These are phyloP conservation scores for Euwallacea similis DNA, from an alignment of 1,140 invertebrate species.

Conservation along the genomic window DNA sequence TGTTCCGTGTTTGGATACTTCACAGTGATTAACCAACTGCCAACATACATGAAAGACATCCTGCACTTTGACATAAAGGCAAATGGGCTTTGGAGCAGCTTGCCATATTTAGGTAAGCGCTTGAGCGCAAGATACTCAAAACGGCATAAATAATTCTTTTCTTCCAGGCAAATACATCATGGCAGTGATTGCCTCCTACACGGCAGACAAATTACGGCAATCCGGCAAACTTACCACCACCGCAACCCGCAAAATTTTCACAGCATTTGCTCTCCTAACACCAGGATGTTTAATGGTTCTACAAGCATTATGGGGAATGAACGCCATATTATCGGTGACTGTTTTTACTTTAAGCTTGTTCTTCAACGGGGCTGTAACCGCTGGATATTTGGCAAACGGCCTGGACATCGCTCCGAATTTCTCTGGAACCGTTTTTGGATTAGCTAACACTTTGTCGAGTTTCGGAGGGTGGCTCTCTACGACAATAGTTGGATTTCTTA, in stretches of 20 bases:
- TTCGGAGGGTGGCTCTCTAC: slow-evolving; percentile 85
- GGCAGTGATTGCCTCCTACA: slow-evolving; percentile 66
- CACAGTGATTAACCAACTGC: slow-evolving; percentile 89
- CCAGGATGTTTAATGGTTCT: slow-evolving; percentile 70
- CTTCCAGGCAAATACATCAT: slow-evolving; percentile 77
- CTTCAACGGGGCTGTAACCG: slow-evolving; percentile 82
- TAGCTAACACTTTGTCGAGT: slow-evolving; percentile 88
- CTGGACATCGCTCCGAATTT: slow-evolving; percentile 89
- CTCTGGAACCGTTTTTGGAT: slow-evolving; percentile 87
- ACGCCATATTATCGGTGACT: slow-evolving; percentile 67
- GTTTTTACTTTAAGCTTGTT: slow-evolving; percentile 79
- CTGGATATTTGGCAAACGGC: slow-evolving; percentile 85
- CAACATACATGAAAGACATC: slow-evolving; percentile 91
- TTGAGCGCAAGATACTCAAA: background rate
- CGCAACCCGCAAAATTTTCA: slow-evolving; percentile 69
- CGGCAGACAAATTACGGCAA: slow-evolving; percentile 69
- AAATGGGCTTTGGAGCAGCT: slow-evolving; percentile 82
- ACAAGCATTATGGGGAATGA: slow-evolving; percentile 69
- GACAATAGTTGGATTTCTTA: slow-evolving; percentile 80
- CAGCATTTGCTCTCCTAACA: slow-evolving; percentile 62
- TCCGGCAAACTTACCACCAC: slow-evolving; percentile 70
- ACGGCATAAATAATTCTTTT: background rate
- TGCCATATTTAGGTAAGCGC: slow-evolving; percentile 74
- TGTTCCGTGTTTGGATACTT: slow-evolving; percentile 95
- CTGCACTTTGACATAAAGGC: slow-evolving; percentile 83